Conservation (phyloP, 2,797 vertebrate species). For the Myotis pilosus region DNA sequence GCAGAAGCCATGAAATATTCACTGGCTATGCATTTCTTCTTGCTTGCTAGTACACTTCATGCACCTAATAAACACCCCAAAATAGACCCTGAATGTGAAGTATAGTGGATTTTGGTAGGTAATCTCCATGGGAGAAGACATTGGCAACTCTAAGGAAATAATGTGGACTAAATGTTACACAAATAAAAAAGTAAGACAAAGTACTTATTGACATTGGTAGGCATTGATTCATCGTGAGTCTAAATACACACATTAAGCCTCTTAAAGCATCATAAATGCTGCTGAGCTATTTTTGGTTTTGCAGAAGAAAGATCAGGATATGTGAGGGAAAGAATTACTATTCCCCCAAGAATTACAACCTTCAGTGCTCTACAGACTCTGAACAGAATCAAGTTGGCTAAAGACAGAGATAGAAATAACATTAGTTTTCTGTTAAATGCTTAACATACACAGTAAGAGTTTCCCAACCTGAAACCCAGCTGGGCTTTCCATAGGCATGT, state of each 20-base stretch:
- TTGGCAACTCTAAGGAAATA: constrained; percentile 27
- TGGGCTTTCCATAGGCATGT: neutral
- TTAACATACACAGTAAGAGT: neutral
- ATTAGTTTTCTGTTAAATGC: neutral
- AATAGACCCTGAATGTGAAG: neutral
- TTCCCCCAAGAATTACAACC: neutral
- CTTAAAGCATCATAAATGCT: constrained; percentile 38
- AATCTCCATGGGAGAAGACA: constrained; percentile 34
- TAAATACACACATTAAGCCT: constrained; percentile 50
- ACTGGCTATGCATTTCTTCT: neutral
- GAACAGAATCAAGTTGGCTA: neutral
- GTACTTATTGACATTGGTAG: constrained; percentile 52
- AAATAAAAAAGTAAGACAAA: constrained; percentile 51
- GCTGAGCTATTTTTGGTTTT: neutral
- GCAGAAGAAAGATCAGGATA: neutral
- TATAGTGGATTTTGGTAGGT: constrained; percentile 6
- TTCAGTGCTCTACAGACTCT: neutral
- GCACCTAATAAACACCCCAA: neutral
- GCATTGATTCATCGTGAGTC: constrained; percentile 58
- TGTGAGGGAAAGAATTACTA: neutral
- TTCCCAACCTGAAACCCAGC: neutral
- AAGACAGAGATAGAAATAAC: neutral
- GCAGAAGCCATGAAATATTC: constrained; percentile 43
- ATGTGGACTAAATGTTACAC: constrained; percentile 19
- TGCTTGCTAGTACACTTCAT: constrained; percentile 7